These are phyloP conservation scores for Pipistrellus pygmaeus DNA, from an alignment of 2,797 vertebrate species.

Conservation along the genomic window DNA sequence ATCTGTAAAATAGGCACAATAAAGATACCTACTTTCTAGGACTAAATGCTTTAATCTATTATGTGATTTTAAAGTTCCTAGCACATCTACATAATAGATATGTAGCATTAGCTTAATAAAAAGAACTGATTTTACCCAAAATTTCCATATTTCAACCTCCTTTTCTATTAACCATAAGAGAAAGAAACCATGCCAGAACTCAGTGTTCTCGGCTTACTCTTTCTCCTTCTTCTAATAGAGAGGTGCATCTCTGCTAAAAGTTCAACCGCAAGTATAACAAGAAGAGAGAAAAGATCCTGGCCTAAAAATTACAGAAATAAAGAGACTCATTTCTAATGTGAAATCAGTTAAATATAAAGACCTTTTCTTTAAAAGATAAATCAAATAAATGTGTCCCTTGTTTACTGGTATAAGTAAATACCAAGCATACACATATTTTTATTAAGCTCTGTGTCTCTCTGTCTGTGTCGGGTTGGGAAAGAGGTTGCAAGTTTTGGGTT, in stretches of 20 bases:
- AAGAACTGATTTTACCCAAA: not conserved
- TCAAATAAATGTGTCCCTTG: not conserved
- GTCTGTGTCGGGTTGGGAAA: fast-evolving
- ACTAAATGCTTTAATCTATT: not conserved
- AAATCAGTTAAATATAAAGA: not conserved
- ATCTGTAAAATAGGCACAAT: not conserved
- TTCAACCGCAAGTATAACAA: not conserved
- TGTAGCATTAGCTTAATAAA: not conserved
- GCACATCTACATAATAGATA: not conserved
- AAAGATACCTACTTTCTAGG: not conserved
- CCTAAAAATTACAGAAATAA: not conserved
- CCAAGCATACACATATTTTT: not conserved
- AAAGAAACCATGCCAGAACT: not conserved
- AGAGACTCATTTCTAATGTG: not conserved
- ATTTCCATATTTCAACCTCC: not conserved
- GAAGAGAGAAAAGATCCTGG: not conserved
- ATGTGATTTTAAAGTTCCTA: not conserved
- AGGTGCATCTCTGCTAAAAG: not conserved
- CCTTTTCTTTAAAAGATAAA: not conserved
- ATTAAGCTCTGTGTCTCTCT: not conserved
- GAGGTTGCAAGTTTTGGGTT: not conserved
- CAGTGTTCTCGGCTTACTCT: not conserved
- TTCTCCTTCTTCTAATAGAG: not conserved
- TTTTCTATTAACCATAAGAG: not conserved
- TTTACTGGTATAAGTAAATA: not conserved